These are phyloP conservation scores for Alauda arvensis DNA, from an alignment of 2,797 vertebrate species.

Conservation along the genomic window DNA sequence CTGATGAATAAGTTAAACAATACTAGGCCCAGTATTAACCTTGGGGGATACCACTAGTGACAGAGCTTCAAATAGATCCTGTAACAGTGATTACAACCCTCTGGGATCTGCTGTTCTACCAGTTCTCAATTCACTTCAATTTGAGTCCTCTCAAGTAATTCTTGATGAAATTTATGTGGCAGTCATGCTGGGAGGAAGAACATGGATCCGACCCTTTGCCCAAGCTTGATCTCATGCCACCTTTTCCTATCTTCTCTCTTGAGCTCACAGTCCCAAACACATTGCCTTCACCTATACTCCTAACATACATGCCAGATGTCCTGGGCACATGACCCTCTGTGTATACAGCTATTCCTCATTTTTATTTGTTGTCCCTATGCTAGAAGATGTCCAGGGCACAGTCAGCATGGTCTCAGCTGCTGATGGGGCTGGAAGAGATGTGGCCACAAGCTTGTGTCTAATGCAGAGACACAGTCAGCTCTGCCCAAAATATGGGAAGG, in stretches of 20 bases:
- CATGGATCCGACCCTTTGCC: neutral
- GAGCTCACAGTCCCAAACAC: neutral
- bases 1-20: neutral
- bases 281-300: neutral
- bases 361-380: neutral
- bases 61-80: neutral
- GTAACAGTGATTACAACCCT: neutral
- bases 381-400: neutral
- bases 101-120: neutral
- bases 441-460: neutral
- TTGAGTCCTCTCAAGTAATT: neutral
- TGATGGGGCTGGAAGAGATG: accelerated
- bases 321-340: neutral
- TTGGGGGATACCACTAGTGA: neutral
- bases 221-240: neutral
- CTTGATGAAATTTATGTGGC: neutral
- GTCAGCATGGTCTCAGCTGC: neutral
- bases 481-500: neutral
- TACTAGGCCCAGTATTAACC: neutral
- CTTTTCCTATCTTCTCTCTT: neutral
- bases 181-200: neutral
- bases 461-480: neutral
- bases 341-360: neutral
- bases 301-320: neutral
- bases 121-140: neutral